phyloP scores from a whole-genome alignment of 2,113 vertebrate genomes.

The Hypocryptadius cinnamomeus region DNA sequence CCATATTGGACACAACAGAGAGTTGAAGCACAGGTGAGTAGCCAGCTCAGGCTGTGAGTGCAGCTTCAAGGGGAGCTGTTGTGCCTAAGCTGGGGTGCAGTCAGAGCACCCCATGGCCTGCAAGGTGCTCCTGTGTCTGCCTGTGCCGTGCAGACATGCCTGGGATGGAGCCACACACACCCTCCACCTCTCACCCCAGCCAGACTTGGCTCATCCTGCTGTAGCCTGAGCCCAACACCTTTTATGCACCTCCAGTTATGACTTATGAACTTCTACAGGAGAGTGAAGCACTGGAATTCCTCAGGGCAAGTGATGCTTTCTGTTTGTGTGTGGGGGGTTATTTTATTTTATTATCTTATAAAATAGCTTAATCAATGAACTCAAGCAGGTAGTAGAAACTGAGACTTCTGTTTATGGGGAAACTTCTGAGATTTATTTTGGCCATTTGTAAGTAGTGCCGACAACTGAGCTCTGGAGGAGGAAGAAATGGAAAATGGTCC shows the following conservation, averaged over 20 bases:
- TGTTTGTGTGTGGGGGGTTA: not conserved
- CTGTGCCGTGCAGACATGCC: not conserved
- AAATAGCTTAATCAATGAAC: constrained; percentile 49
- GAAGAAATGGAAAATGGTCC: not conserved
- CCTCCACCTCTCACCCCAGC: not conserved
- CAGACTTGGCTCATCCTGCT: not conserved
- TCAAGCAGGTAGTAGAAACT: constrained; percentile 11
- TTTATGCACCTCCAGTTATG: not conserved
- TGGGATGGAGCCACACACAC: not conserved
- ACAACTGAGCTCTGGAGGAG: not conserved
- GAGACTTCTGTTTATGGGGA: constrained; percentile 24
- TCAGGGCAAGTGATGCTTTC: not conserved
- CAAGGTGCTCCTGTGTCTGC: not conserved
- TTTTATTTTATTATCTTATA: constrained; percentile 11
- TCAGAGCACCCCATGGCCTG: not conserved
- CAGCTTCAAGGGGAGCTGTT: not conserved
- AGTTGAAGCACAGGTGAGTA: fast-evolving
- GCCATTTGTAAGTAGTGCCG: not conserved
- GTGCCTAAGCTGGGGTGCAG: too few species aligned
- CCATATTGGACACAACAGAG: fast-evolving
- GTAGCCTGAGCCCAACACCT: not conserved
- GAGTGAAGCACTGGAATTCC: not conserved
- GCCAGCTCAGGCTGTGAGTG: not conserved
- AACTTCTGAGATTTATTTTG: constrained; percentile 56
- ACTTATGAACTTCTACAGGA: not conserved